These are phyloP conservation scores for Cephus pulcher DNA, from an alignment of 2,888 invertebrate genomes.

Conservation along the genomic window DNA sequence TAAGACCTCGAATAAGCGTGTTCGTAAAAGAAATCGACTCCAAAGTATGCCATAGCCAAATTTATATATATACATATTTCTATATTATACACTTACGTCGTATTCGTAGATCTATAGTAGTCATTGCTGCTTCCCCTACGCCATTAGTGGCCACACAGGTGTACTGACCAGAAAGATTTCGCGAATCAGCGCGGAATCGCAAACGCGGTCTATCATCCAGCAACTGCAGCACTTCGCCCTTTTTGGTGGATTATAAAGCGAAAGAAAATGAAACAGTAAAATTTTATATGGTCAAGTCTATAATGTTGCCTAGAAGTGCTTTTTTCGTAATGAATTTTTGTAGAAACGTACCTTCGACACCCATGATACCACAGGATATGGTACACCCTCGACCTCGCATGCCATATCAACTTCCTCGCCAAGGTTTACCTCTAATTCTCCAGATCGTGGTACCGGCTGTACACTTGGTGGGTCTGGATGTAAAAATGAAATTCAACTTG, in stretches of 20 bases:
- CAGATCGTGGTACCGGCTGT: slow-evolving; percentile 75
- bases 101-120: slow-evolving; percentile 76
- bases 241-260: not conserved
- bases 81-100: slow-evolving; percentile 72
- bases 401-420: slow-evolving; percentile 82
- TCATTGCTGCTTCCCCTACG: slow-evolving; percentile 78
- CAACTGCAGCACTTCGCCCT: slow-evolving; percentile 30
- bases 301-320: not conserved
- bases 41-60: too few species aligned
- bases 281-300: not conserved
- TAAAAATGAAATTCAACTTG: slow-evolving; percentile 7
- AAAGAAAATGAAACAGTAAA: slow-evolving; percentile 6
- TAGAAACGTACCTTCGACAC: slow-evolving; percentile 66
- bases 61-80: too few species aligned
- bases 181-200: slow-evolving; percentile 75
- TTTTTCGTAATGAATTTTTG: not conserved
- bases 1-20: too few species aligned
- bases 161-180: slow-evolving; percentile 78
- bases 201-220: slow-evolving; percentile 73
- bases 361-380: slow-evolving; percentile 81
- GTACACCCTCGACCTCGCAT: slow-evolving; percentile 79
- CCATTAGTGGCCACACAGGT: slow-evolving; percentile 81
- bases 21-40: too few species aligned
- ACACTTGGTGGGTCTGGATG: slow-evolving; percentile 77
- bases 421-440: slow-evolving; percentile 78